Evolutionary conservation across 2,888 invertebrate genomes (phyloP).

Genomic region (Cosmia trapezina): DNA sequence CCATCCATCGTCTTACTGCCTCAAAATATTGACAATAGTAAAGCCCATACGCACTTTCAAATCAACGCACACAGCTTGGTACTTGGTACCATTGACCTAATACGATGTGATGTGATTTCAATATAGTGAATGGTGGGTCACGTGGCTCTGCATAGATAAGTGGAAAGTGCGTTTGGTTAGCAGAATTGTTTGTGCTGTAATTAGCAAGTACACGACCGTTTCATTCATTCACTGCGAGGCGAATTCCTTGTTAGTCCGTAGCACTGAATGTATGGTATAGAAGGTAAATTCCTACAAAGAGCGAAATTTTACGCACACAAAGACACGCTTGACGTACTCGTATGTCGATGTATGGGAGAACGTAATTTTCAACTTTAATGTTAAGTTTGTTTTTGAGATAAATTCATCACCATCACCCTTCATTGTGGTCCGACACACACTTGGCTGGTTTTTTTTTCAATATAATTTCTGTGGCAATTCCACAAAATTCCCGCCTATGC

Average conservation of each 20-base stretch:
- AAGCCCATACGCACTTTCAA: slow-evolving; percentile 12
- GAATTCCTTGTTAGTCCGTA: slow-evolving; percentile 40
- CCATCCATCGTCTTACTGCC: too few species aligned
- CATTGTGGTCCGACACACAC: too few species aligned
- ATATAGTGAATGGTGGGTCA: slow-evolving; percentile 54
- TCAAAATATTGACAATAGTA: neutral
- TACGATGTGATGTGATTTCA: slow-evolving; percentile 40
- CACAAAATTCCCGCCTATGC: too few species aligned
- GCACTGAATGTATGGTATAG: neutral
- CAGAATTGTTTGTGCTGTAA: slow-evolving; percentile 41
- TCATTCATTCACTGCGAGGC: slow-evolving; percentile 47
- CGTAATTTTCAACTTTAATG: too few species aligned
- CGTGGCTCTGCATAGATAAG: slow-evolving; percentile 48
- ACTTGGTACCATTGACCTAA: slow-evolving; percentile 33
- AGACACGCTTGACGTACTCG: neutral
- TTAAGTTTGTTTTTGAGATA: too few species aligned
- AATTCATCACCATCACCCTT: too few species aligned
- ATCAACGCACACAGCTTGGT: slow-evolving; percentile 11
- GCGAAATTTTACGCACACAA: too few species aligned
- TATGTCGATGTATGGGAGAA: too few species aligned
- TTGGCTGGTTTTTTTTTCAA: too few species aligned
- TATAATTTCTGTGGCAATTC: too few species aligned
- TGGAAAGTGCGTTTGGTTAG: slow-evolving; percentile 53
- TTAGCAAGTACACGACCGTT: slow-evolving; percentile 52
- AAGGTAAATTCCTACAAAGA: neutral